phyloP scores from a whole-genome alignment of 1,140 invertebrate genomes.

The Nasonia giraulti region DNA sequence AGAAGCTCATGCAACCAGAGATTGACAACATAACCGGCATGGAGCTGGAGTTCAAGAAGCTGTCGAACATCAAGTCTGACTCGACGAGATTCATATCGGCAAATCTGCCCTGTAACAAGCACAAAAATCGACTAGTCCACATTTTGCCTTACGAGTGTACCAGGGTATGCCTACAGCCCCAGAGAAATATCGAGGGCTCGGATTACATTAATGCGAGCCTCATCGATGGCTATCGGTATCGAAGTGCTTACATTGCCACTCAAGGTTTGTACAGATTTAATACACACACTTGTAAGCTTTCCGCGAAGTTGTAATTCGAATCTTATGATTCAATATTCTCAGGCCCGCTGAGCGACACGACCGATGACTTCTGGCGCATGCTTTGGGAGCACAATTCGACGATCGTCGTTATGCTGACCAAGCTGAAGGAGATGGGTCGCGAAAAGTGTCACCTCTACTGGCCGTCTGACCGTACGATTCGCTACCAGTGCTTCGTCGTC shows the following conservation, averaged over 20 bases:
- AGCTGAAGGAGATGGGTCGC: slow-evolving; percentile 96
- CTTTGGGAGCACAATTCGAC: slow-evolving; percentile 99
- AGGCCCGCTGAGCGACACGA: slow-evolving; percentile 93
- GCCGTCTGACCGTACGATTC: slow-evolving; percentile 96
- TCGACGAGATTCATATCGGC: slow-evolving; percentile 96
- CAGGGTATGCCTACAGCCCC: slow-evolving; percentile 93
- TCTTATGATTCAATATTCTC: neutral
- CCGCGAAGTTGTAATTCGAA: neutral
- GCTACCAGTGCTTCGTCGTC: slow-evolving; percentile 98
- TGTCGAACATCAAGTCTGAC: slow-evolving; percentile 95
- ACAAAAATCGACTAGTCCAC: slow-evolving; percentile 98
- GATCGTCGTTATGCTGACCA: slow-evolving; percentile 99
- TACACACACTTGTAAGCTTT: too few species aligned
- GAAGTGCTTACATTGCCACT: slow-evolving; percentile 97
- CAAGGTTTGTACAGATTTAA: slow-evolving; percentile 77
- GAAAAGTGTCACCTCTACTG: slow-evolving; percentile 99
- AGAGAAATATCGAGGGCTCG: slow-evolving; percentile 93
- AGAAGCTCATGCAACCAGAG: slow-evolving; percentile 88
- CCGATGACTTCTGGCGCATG: slow-evolving; percentile 99
- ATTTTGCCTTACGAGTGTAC: slow-evolving; percentile 98
- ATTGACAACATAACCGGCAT: slow-evolving; percentile 95
- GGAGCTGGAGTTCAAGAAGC: slow-evolving; percentile 98
- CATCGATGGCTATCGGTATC: slow-evolving; percentile 95
- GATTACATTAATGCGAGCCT: slow-evolving; percentile 99
- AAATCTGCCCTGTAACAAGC: slow-evolving; percentile 96